Evolutionary conservation across 2,797 vertebrate genomes (phyloP).

Genomic region (Parauchenoglanis ngamensis): DNA sequence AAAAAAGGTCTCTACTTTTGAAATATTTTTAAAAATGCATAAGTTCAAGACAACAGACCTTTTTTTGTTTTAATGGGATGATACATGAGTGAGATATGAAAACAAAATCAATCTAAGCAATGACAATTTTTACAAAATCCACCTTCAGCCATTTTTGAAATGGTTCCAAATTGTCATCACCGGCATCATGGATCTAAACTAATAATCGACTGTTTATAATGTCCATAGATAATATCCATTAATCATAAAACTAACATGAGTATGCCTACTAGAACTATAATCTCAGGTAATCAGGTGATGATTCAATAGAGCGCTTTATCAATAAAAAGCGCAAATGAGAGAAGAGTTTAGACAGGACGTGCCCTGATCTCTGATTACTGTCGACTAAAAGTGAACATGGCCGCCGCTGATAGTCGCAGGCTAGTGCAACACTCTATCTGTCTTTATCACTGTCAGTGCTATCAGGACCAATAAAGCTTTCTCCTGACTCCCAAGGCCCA

Average conservation of each 20-base stretch:
- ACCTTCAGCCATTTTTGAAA: conserved; percentile 18
- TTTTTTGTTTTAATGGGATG: conserved; percentile 34
- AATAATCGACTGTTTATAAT: neutral
- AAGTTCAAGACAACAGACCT: conserved; percentile 32
- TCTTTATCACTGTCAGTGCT: conserved; percentile 55
- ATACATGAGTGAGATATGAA: conserved; percentile 47
- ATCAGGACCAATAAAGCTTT: conserved; percentile 56
- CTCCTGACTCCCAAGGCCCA: conserved; percentile 30
- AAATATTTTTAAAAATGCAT: conserved; percentile 52
- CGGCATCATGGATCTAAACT: conserved; percentile 7
- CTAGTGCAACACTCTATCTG: conserved; percentile 54
- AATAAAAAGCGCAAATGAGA: conserved; percentile 7
- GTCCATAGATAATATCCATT: neutral
- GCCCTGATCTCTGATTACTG: conserved; percentile 43
- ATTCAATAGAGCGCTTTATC: conserved; percentile 11
- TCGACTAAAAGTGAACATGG: conserved; percentile 44
- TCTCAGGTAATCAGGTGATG: conserved; percentile 34
- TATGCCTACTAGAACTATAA: neutral
- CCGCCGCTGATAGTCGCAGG: conserved; percentile 27
- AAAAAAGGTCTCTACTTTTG: conserved; percentile 48
- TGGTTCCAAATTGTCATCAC: conserved; percentile 33
- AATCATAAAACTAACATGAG: neutral
- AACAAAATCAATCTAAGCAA: conserved; percentile 32
- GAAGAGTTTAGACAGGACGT: conserved; percentile 12
- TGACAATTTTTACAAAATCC: conserved; percentile 37